Conservation (phyloP, 2,888 invertebrate species). For the Tholera decimalis region DNA sequence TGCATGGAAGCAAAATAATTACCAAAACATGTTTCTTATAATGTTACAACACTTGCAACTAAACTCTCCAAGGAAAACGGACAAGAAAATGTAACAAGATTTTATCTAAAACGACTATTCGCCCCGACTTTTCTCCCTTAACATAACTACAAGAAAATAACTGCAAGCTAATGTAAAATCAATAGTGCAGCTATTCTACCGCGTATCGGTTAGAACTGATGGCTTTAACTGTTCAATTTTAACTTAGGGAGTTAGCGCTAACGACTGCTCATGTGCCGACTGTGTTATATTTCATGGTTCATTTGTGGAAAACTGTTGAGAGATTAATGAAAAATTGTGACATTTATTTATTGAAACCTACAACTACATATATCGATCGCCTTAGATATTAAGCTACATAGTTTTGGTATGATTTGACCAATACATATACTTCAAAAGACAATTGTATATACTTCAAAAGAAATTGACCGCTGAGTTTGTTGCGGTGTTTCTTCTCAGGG, state of each 20-base stretch:
- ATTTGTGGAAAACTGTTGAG: conserved; percentile 21
- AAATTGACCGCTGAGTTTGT: too few species aligned
- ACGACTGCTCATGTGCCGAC: conserved; percentile 45
- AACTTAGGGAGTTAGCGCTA: conserved; percentile 56
- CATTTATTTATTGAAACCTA: too few species aligned
- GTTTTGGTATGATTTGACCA: too few species aligned
- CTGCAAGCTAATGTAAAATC: conserved; percentile 64
- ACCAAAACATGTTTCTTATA: too few species aligned
- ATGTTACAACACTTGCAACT: too few species aligned
- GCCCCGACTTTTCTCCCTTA: conserved; percentile 14
- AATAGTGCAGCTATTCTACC: conserved; percentile 56
- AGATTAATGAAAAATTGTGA: conserved; percentile 1
- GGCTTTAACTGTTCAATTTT: conserved; percentile 57
- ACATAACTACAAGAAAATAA: conserved; percentile 53
- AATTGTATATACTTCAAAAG: too few species aligned
- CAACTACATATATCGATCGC: too few species aligned
- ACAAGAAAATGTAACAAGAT: background rate
- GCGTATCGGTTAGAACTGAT: conserved; percentile 37
- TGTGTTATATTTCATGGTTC: conserved; percentile 12
- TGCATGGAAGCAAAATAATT: background rate
- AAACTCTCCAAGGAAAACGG: background rate
- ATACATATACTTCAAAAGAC: too few species aligned
- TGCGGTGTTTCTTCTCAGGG: too few species aligned
- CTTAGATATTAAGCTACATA: too few species aligned
- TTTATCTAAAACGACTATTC: conserved; percentile 1